Evolutionary conservation across 1,140 invertebrate genomes (phyloP).

Genomic region (Lucilia sericata): DNA sequence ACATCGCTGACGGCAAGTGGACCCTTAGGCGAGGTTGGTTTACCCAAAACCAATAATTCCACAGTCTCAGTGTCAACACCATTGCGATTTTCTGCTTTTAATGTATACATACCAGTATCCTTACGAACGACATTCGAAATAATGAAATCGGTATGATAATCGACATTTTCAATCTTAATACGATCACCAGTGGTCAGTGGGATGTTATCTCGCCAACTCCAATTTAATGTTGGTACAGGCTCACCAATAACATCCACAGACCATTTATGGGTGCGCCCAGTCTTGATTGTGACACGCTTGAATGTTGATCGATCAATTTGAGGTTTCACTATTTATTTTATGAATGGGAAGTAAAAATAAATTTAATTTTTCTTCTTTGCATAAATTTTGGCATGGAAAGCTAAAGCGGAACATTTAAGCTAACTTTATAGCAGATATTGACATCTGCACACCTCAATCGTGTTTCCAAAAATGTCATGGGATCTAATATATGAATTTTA

Average conservation of each 20-base stretch:
- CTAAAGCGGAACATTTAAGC: not conserved
- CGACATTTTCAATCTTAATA: slow-evolving; percentile 89
- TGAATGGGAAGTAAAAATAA: no score
- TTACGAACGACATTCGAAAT: slow-evolving; percentile 85
- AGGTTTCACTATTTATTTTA: slow-evolving; percentile 82
- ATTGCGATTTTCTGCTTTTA: slow-evolving; percentile 89
- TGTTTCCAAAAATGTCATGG: no score
- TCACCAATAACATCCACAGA: slow-evolving; percentile 91
- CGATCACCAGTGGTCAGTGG: slow-evolving; percentile 84
- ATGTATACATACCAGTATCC: slow-evolving; percentile 92
- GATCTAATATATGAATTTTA: no score
- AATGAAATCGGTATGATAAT: slow-evolving; percentile 92
- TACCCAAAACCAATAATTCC: slow-evolving; percentile 90
- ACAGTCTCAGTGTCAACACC: slow-evolving; percentile 91
- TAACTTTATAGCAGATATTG: no score
- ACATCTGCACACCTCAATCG: no score
- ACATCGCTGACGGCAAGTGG: slow-evolving; percentile 90
- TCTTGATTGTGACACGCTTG: slow-evolving; percentile 87
- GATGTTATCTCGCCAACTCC: slow-evolving; percentile 88
- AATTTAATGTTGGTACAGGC: slow-evolving; percentile 86
- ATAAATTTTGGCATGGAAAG: not conserved
- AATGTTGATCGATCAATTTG: slow-evolving; percentile 92
- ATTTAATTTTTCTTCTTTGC: not conserved
- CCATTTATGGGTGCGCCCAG: slow-evolving; percentile 93
- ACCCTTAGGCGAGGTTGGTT: slow-evolving; percentile 87